Evolutionary conservation across 2,113 vertebrate genomes (phyloP).

Genomic region (Ailurus styani): DNA sequence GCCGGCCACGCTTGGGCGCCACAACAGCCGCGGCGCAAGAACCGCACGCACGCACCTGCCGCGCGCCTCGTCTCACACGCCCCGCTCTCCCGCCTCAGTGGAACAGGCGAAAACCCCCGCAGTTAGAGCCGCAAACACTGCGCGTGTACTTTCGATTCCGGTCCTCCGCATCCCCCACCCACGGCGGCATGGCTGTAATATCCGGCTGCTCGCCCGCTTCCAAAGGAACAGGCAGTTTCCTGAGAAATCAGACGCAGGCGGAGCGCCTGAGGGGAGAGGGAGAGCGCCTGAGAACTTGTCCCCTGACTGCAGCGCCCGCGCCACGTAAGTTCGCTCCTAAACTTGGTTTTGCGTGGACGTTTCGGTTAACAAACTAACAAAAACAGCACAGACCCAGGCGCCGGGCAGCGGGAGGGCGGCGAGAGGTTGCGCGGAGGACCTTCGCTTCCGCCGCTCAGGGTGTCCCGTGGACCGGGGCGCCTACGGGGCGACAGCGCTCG

Average conservation of each 20-base stretch:
- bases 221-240: neutral
- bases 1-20: accelerated
- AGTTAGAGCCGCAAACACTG: neutral
- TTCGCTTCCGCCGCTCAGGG: no score
- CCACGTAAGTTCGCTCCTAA: neutral
- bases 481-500: no score
- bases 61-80: neutral
- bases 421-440: no score
- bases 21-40: accelerated
- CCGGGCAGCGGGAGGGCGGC: no score
- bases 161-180: neutral
- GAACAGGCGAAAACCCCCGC: neutral
- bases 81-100: neutral
- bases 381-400: no score
- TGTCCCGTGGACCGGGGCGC: no score
- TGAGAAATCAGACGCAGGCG: neutral
- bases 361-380: no score
- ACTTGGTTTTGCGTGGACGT: neutral
- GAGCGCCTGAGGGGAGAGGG: accelerated
- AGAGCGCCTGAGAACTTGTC: neutral
- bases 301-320: neutral
- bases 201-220: neutral
- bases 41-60: neutral
- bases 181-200: neutral
- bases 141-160: neutral